Percentiles rank a stretch among this genome's conserved stretches.
phyloP scores from a whole-genome alignment of 2,113 vertebrate genomes.

The Myrmecophaga tridactyla region DNA sequence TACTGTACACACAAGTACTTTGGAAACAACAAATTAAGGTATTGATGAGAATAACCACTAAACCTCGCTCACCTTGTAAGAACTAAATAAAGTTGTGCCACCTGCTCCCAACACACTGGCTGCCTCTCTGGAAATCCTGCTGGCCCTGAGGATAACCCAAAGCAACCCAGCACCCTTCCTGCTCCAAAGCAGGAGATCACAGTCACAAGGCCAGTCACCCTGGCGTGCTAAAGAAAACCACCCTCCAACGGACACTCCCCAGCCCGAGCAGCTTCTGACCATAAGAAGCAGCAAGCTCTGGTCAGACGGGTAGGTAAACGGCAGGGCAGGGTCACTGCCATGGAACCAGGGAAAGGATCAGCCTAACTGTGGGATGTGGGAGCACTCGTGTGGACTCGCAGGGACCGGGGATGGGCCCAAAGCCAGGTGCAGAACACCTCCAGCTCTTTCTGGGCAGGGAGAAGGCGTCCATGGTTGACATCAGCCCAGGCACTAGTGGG shows the following conservation, averaged over 20 bases:
- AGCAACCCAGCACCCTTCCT: neutral
- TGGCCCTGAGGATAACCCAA: neutral
- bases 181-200: neutral
- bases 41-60: neutral
- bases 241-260: neutral
- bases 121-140: neutral
- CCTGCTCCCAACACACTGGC: conserved; percentile 10
- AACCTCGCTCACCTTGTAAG: neutral
- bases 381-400: neutral
- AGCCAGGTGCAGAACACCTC: neutral
- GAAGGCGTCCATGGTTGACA: neutral
- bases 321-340: neutral
- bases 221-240: neutral
- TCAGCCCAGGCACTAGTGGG: neutral
- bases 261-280: neutral
- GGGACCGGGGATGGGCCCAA: neutral
- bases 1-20: neutral
- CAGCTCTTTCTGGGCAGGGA: neutral
- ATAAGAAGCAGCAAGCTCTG: neutral
- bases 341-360: neutral
- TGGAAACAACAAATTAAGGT: conserved; percentile 33
- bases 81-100: conserved; percentile 7
- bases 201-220: neutral
- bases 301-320: neutral
- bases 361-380: neutral